Base-by-base conservation (phyloP, 2,113 vertebrate genomes). In the Ptilonorhynchus violaceus region DNA sequence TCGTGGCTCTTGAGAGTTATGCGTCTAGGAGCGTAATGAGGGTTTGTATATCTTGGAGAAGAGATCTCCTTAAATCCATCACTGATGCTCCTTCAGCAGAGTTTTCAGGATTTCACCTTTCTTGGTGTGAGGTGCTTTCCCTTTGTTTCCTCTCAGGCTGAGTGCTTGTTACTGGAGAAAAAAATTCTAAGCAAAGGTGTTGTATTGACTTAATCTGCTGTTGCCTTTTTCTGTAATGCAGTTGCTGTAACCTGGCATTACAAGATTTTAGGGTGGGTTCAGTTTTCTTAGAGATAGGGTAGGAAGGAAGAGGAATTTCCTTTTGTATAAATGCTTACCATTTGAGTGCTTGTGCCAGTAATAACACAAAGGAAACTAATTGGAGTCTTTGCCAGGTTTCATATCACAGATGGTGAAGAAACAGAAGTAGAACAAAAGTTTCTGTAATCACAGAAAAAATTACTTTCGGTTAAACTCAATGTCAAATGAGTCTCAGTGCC, bases 351-450 rank as follows among this genome's bases (percentile, higher is more conserved):
- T 79, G 84, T 93, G 76, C 79, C 85, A 85, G 66, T 93, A 96
- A 91, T 94, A 97, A 94, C 85, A 96, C 83, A 96, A 96, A 93
- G 88, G 88, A 78, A 84, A 73, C 77, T 92, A 95, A 78, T 55
- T 81, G 73, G 69, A 92, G 49, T 30, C 93, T 94, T 92, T 96
- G 95, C 93, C 91, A 97, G 91, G 73, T 86, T 96, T 94, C 4
- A 1, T 91, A 82, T 93, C 96, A 87, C 93, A 96, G 96, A 95
- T 96, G 95, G 95, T 72, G 92, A 91, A 93, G 93, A 93, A 95
- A 92, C 59, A 94, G 75, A 80, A 95, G 82, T 86, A 94, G 93
- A 96, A 94, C 83, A 94, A 97, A 97, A 96, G 91, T 97, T 96
- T 95, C 49, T 64, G 76, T 96, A 93, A 93, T 95, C 83, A 75